These are phyloP conservation scores for Eurois occulta DNA, from an alignment of 2,888 invertebrate species.

Conservation along the genomic window DNA sequence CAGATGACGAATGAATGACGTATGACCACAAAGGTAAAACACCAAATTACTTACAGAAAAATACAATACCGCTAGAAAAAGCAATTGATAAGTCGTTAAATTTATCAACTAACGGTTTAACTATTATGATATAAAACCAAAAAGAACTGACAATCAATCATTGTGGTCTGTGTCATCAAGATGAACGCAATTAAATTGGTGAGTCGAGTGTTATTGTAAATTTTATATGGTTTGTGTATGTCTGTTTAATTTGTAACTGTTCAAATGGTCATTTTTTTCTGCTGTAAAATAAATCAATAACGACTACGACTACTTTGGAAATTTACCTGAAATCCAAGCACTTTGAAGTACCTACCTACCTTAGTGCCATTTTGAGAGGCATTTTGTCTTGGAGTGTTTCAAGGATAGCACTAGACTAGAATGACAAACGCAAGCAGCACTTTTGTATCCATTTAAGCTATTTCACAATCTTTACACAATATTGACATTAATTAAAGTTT, in stretches of 20 bases:
- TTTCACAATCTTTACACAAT: background rate
- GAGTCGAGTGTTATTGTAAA: constrained; percentile 21
- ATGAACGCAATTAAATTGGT: constrained; percentile 57
- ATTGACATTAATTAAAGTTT: background rate
- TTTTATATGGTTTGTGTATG: background rate
- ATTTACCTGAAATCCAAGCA: background rate
- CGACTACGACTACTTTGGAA: background rate
- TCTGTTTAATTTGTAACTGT: background rate
- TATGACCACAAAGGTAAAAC: constrained; percentile 48
- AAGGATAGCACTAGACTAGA: too few species aligned
- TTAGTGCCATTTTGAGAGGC: too few species aligned
- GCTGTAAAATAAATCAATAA: background rate
- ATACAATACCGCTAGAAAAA: constrained; percentile 32
- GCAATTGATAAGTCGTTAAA: constrained; percentile 54
- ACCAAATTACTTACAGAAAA: constrained; percentile 49
- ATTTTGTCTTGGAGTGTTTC: too few species aligned
- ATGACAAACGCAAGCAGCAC: background rate
- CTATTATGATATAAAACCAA: constrained; percentile 55
- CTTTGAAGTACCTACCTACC: background rate
- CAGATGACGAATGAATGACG: constrained; percentile 28
- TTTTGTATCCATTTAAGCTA: background rate
- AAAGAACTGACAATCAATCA: constrained; percentile 30
- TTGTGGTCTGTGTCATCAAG: constrained; percentile 44
- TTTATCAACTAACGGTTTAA: constrained; percentile 36
- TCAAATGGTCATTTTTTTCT: background rate